phyloP scores from a whole-genome alignment of 2,888 invertebrate genomes.

The Morpho achilles region DNA sequence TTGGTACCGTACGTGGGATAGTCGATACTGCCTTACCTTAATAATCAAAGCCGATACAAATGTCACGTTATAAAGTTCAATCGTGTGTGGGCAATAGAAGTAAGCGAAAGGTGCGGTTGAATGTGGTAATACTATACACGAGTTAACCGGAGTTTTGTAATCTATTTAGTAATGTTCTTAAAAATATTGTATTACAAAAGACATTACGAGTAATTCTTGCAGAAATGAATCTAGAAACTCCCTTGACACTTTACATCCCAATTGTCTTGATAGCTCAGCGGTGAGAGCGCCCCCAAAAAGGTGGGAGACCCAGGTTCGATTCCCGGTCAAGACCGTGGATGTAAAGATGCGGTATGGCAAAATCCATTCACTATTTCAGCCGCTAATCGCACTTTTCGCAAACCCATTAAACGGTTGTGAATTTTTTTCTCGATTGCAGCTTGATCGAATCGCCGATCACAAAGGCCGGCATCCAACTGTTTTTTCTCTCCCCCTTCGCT shows the following conservation, averaged over 20 bases:
- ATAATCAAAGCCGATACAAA: conserved; percentile 24
- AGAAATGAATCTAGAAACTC: neutral
- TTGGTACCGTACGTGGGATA: conserved; percentile 4
- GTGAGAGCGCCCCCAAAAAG: conserved; percentile 66
- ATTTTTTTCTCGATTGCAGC: conserved; percentile 63
- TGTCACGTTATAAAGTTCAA: conserved; percentile 35
- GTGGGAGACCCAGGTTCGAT: conserved; percentile 74
- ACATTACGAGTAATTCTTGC: neutral
- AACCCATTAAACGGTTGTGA: conserved; percentile 56
- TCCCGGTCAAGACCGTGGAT: conserved; percentile 75
- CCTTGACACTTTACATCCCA: conserved; percentile 47
- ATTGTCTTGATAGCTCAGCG: conserved; percentile 78
- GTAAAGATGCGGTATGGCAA: conserved; percentile 42
- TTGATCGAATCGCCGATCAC: conserved; percentile 73
- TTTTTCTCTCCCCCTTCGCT: conserved; percentile 54
- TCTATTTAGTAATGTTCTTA: conserved; percentile 9
- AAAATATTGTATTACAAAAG: conserved; percentile 3
- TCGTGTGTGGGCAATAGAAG: conserved; percentile 25
- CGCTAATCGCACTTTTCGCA: conserved; percentile 48
- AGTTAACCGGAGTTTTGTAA: conserved; percentile 17
- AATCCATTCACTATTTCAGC: conserved; percentile 31
- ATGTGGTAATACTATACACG: conserved; percentile 28
- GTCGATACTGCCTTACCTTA: conserved; percentile 11
- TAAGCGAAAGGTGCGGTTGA: conserved; percentile 44
- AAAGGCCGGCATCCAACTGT: conserved; percentile 66